Base-by-base conservation (phyloP, 2,113 vertebrate genomes). In the Chinchilla lanigera region DNA sequence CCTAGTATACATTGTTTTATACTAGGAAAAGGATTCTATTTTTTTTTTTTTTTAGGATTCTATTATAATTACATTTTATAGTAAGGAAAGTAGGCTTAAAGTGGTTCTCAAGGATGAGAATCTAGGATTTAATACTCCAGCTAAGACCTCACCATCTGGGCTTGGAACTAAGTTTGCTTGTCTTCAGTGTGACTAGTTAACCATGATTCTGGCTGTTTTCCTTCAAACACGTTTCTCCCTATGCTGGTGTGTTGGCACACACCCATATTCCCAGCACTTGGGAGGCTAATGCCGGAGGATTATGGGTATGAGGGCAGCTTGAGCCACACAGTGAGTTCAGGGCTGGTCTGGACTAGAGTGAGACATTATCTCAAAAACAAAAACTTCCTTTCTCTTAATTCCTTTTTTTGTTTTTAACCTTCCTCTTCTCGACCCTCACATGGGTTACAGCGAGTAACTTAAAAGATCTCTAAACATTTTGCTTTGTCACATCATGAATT, bases 21-120 rank as follows among this genome's bases (percentile, higher is more conserved):
- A 54, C 44, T 47, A 82, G 44, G 61, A 81, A 92, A 86, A 85
- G 54, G 12, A 26, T 54, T 58, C 86, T 93, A 54, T 58, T 52
- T n/a, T n/a, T n/a, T n/a, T n/a, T n/a, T n/a, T n/a, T n/a, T n/a
- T n/a, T n/a, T n/a, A 85, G 54, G 12, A 26, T 54, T 58, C 86
- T 93, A 54, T 58, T 52, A 75, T 71, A 26, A 71, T 14, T 71
- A 86, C 35, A 86, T 94, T 86, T 96, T 95, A 33, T 22, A 89
- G 95, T 35, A 38, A 71, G 52, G 52, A 9, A 75, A 90, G 80
- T 24, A 71, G 47, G 38, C 61, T 86, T 86, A 89, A 89, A 84
- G 69, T 52, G 22, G 52, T 65, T 92, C 44, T 65, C 28, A 71
- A 54, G 54, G 89, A 67, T 65, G n/a, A 91, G 56, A 84, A 87